Conservation (phyloP, 2,797 vertebrate genomes). For the Alosa sapidissima region DNA sequence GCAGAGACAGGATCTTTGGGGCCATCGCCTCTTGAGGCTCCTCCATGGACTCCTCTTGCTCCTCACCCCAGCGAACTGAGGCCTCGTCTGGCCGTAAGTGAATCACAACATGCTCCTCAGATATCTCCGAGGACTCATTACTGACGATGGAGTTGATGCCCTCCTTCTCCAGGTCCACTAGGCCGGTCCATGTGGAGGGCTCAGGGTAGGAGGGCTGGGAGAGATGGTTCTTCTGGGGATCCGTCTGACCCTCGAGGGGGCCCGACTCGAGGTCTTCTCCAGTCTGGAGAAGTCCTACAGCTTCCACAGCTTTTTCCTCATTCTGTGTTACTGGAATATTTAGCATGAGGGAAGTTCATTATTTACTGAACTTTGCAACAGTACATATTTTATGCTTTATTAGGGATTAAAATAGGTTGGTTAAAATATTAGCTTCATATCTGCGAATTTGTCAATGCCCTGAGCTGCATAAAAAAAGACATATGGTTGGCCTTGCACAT, state of each 20-base stretch:
- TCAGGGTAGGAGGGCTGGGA: conserved; percentile 45
- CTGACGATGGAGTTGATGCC: conserved; percentile 56
- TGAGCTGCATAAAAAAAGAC: not conserved
- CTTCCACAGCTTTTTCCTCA: conserved; percentile 55
- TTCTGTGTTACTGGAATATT: conserved; percentile 54
- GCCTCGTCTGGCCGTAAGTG: conserved; percentile 60
- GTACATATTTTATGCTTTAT: not conserved
- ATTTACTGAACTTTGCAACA: not conserved
- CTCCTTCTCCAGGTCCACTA: conserved; percentile 62
- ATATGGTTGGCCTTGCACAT: not conserved
- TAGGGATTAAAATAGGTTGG: conserved; percentile 3
- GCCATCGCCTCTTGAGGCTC: conserved; percentile 38
- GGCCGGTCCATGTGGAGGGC: conserved; percentile 66
- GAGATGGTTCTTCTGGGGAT: conserved; percentile 42
- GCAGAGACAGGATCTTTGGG: conserved; percentile 37
- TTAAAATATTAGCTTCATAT: not conserved
- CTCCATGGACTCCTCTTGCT: conserved; percentile 13
- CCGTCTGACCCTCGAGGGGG: conserved; percentile 46
- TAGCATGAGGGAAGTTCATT: conserved; percentile 25
- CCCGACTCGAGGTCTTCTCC: conserved; percentile 43
- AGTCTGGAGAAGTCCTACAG: conserved; percentile 49
- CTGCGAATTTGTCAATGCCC: not conserved
- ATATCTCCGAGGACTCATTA: conserved; percentile 71
- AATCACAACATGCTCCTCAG: conserved; percentile 74
- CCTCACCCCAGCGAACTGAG: conserved; percentile 47